Base-by-base conservation (phyloP, 2,888 invertebrate species). In the Zaprionus obscuricornis region DNA sequence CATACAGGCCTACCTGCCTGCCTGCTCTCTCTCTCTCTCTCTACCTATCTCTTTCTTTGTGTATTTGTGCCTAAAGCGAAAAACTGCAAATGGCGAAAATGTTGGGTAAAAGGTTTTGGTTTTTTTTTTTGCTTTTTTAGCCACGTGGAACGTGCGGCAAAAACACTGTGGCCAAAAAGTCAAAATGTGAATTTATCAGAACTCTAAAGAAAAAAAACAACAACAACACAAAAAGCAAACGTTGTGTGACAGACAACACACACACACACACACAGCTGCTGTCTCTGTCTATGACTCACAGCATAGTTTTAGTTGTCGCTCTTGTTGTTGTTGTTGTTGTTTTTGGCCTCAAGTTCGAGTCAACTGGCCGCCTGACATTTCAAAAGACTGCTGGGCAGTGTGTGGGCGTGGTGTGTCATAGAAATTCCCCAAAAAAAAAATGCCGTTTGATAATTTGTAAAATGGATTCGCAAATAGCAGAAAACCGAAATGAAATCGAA, bases 51-150 rank as follows among this genome's bases (percentile, higher is more conserved):
- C 16, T 17, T n/a, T 26, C n/a, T 18, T 7, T 26, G 16, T 18
- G 33, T 16, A 22, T 16, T 6, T 24, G 13, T 51, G 52, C 69
- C 58, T 18, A 27, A 33, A 58, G 63, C 58, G 31, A 62, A 79
- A 72, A 70, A 58, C 47, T 67, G 78, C 55, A 74, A 77, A 78
- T 81, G 63, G 77, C 58, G 66, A 83, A 78, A 78, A 70, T 70
- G 84, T 81, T 74, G 63, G 68, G 68, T 84, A 78, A 83, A 83
- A 81, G 81, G 64, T 62, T 59, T 62, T n/a, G n/a, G n/a, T n/a
- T n/a, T n/a, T n/a, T n/a, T n/a, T n/a, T n/a, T n/a, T n/a, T n/a
- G n/a, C n/a, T n/a, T n/a, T 59, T 59, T 62, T 58, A 58, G 42
- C 51, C 43, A 33, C 46, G 34, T 7, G 45, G 27, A 29, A 37